phyloP scores from a whole-genome alignment of 1,140 invertebrate genomes.

The Cyrtorhinus lividipennis region DNA sequence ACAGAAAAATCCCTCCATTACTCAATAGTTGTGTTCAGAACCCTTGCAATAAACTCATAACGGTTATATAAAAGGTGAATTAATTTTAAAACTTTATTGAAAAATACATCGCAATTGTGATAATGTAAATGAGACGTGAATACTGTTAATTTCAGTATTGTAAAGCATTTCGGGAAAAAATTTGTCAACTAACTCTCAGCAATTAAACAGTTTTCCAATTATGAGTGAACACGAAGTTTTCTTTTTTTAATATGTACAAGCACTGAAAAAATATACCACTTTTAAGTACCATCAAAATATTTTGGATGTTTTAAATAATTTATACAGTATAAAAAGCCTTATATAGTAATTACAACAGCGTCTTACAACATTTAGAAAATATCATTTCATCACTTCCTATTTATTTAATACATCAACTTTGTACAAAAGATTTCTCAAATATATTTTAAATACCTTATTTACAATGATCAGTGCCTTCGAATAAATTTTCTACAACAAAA shows the following conservation, averaged over 20 bases:
- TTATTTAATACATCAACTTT: background rate
- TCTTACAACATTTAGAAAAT: slow-evolving; percentile 7
- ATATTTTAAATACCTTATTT: background rate
- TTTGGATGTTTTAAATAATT: slow-evolving; percentile 6
- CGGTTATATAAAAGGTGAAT: no score
- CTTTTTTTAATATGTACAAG: no score
- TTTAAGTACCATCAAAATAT: slow-evolving; percentile 3
- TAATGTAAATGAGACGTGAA: background rate
- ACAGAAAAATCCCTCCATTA: no score
- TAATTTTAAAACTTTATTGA: slow-evolving; percentile 1
- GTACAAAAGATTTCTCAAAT: background rate
- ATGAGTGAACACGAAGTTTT: no score
- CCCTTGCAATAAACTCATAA: no score
- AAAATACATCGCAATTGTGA: background rate
- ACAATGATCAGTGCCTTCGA: background rate
- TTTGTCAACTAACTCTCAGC: no score
- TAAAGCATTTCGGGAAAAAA: no score
- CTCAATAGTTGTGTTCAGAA: no score
- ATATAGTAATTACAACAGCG: background rate
- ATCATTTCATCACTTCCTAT: background rate
- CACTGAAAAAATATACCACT: background rate
- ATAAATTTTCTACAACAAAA: background rate
- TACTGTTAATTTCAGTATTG: no score
- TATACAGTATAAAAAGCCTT: slow-evolving; percentile 3
- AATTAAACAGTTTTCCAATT: no score